Conservation (phyloP, 2,888 invertebrate genomes). For the Axea sp. region DNA sequence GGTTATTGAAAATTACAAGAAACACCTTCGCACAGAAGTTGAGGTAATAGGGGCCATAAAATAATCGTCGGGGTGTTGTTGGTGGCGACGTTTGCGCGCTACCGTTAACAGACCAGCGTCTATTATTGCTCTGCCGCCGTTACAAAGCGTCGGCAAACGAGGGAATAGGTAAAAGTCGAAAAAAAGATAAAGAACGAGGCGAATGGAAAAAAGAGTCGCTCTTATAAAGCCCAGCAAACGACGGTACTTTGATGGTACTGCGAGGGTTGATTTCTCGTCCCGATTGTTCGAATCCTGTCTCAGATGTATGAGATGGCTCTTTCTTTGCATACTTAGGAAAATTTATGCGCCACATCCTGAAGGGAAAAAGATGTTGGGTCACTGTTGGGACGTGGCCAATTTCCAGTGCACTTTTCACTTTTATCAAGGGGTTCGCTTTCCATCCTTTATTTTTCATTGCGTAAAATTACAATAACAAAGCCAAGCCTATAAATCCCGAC, state of each 20-base stretch:
- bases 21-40: conserved; percentile 69
- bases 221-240: conserved; percentile 42
- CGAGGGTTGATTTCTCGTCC: conserved; percentile 38
- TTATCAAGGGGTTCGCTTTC: conserved; percentile 29
- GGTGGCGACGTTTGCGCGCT: conserved; percentile 76
- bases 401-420: conserved; percentile 42
- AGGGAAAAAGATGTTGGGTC: conserved; percentile 2
- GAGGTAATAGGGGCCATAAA: conserved; percentile 73
- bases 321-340: conserved; percentile 51
- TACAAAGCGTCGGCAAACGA: conserved; percentile 61
- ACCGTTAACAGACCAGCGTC: conserved; percentile 65
- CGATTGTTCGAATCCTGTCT: conserved; percentile 34
- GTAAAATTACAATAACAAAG: conserved; percentile 54
- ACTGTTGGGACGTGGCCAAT: conserved; percentile 18
- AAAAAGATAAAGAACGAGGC: conserved; percentile 27
- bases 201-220: conserved; percentile 27
- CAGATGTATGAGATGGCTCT: conserved; percentile 7
- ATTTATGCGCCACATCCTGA: conserved; percentile 40
- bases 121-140: conserved; percentile 44
- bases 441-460: conserved; percentile 13
- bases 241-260: conserved; percentile 46
- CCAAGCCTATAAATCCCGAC: conserved; percentile 3
- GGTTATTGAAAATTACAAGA: no score
- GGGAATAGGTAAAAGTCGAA: conserved; percentile 60
- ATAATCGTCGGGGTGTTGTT: conserved; percentile 72